Conservation (phyloP, 2,797 vertebrate species). For the Parauchenoglanis punctatus region DNA sequence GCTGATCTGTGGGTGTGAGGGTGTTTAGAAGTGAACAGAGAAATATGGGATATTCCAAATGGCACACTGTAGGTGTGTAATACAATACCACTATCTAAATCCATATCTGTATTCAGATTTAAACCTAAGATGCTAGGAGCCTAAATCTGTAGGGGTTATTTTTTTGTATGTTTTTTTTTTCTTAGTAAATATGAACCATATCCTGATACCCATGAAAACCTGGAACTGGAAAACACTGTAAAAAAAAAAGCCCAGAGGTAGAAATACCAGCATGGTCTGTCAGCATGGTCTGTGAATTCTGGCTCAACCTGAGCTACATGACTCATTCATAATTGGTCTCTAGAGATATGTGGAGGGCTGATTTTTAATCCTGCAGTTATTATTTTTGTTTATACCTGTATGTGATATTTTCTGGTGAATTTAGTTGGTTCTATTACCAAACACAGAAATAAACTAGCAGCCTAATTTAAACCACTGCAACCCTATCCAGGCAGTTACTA, state of each 20-base stretch:
- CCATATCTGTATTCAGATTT: background rate
- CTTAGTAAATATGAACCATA: background rate
- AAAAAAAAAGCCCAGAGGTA: background rate
- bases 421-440: background rate
- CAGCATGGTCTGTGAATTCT: background rate
- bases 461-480: background rate
- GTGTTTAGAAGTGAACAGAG: background rate
- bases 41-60: background rate
- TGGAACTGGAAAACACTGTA: background rate
- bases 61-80: background rate
- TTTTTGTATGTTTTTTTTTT: background rate
- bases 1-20: background rate
- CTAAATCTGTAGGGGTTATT: background rate
- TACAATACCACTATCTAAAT: background rate
- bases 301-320: background rate
- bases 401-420: background rate
- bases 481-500: background rate
- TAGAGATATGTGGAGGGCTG: background rate
- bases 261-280: background rate
- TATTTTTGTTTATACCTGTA: background rate
- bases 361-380: background rate
- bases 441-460: background rate
- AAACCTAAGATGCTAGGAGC: background rate
- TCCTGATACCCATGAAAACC: background rate
- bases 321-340: background rate